Evolutionary conservation across 2,888 invertebrate species (phyloP).

Genomic region (Napeogenes sylphis): DNA sequence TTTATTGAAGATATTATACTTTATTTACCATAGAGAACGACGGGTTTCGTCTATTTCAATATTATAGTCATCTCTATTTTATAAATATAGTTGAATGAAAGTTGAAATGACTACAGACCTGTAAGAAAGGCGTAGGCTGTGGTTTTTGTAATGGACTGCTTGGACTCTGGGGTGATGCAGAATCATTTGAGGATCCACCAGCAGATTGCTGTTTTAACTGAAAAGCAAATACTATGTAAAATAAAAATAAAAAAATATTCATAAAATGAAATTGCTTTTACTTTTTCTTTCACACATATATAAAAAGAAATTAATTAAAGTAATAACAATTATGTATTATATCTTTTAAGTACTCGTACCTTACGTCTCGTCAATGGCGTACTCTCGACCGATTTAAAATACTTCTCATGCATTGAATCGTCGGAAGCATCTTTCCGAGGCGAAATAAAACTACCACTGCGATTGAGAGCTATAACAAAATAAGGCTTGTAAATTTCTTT

Average conservation of each 20-base stretch:
- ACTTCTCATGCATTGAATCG: conserved; percentile 90
- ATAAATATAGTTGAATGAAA: no score
- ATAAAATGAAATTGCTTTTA: neutral
- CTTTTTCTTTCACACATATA: no score
- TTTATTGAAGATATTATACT: no score
- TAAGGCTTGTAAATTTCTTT: neutral
- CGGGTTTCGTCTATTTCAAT: no score
- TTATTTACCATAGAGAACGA: no score
- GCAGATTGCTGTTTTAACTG: conserved; percentile 70
- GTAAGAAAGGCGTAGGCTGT: conserved; percentile 65
- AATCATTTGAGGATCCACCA: conserved; percentile 77
- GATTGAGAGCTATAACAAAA: conserved; percentile 58
- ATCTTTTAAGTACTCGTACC: conserved; percentile 40
- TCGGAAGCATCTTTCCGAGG: conserved; percentile 81
- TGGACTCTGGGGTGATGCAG: conserved; percentile 79
- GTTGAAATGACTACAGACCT: conserved; percentile 40
- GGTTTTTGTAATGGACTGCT: conserved; percentile 77
- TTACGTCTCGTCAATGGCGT: conserved; percentile 80
- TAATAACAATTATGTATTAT: no score
- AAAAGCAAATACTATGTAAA: conserved; percentile 12
- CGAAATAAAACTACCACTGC: conserved; percentile 78
- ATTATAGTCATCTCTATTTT: no score
- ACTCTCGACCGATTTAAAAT: conserved; percentile 84
- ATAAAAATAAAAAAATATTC: conserved; percentile 9
- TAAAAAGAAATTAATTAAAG: no score